These are phyloP conservation scores for Drosophila sordidula DNA, from an alignment of 2,888 invertebrate genomes.

Conservation along the genomic window DNA sequence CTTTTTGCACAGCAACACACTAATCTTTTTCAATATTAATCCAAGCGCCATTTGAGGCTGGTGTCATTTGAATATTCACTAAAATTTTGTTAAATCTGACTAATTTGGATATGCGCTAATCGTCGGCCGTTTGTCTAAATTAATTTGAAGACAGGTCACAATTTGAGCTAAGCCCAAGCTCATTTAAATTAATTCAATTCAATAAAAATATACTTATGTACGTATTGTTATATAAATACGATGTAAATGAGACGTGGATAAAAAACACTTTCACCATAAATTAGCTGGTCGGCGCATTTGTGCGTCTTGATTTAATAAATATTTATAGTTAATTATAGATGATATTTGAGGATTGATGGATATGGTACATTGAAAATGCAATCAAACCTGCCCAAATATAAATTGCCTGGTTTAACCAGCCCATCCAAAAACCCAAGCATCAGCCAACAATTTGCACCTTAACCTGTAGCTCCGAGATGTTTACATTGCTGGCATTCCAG, in stretches of 20 bases:
- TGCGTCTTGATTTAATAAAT: conserved; percentile 40
- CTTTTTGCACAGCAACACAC: not conserved
- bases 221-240: conserved; percentile 42
- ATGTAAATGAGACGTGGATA: conserved; percentile 1
- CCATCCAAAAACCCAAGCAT: conserved; percentile 4
- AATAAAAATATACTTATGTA: conserved; percentile 36
- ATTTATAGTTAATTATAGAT: conserved; percentile 47
- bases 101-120: conserved; percentile 52
- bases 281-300: conserved; percentile 42
- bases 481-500: conserved; percentile 54
- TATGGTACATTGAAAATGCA: conserved; percentile 30
- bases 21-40: not conserved
- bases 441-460: conserved; percentile 39
- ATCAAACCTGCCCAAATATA: conserved; percentile 1
- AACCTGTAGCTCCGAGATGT: conserved; percentile 30
- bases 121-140: conserved; percentile 52
- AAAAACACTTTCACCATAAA: conserved; percentile 58
- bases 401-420: conserved; percentile 11
- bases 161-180: conserved; percentile 11
- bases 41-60: conserved; percentile 9
- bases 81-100: conserved; percentile 36
- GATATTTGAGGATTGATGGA: conserved; percentile 35
- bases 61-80: conserved; percentile 38
- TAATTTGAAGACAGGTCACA: conserved; percentile 61
- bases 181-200: conserved; percentile 55